Percentiles rank a stretch among this genome's conserved stretches.
Evolutionary conservation across 2,888 invertebrate species (phyloP).

Genomic region (Drosophila paramelanica): DNA sequence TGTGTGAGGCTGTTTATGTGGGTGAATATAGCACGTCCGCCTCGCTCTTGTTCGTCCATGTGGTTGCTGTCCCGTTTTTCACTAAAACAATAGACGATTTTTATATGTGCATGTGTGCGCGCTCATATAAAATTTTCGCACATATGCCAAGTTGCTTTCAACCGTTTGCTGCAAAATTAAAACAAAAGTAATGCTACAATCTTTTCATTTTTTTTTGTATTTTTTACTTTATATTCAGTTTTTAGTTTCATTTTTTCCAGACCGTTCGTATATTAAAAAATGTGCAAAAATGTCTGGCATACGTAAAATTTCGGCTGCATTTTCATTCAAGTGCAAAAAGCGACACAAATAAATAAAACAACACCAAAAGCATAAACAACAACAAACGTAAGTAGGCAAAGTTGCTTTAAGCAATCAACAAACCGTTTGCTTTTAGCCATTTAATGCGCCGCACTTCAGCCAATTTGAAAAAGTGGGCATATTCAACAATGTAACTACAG

Average conservation of each 20-base stretch:
- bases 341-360: background rate
- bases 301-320: slow-evolving; percentile 14
- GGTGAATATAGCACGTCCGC: slow-evolving; percentile 41
- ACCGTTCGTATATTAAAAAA: slow-evolving; percentile 52
- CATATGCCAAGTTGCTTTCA: slow-evolving; percentile 69
- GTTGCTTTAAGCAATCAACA: slow-evolving; percentile 34
- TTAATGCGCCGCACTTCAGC: slow-evolving; percentile 7
- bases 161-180: slow-evolving; percentile 66
- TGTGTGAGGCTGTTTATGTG: slow-evolving; percentile 3
- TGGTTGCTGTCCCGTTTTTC: slow-evolving; percentile 50
- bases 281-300: slow-evolving; percentile 24
- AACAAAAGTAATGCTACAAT: slow-evolving; percentile 66
- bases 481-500: background rate
- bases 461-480: slow-evolving; percentile 15
- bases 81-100: slow-evolving; percentile 55
- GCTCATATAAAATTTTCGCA: slow-evolving; percentile 61
- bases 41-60: slow-evolving; percentile 49
- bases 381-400: slow-evolving; percentile 11
- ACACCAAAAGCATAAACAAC: background rate
- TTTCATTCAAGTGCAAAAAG: slow-evolving; percentile 9
- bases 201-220: slow-evolving; percentile 30
- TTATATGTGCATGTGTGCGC: slow-evolving; percentile 20
- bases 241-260: slow-evolving; percentile 26
- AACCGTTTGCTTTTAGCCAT: slow-evolving; percentile 15
- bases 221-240: slow-evolving; percentile 12